Conservation (phyloP, 2,888 invertebrate species). For the Vesta saturnalis region DNA sequence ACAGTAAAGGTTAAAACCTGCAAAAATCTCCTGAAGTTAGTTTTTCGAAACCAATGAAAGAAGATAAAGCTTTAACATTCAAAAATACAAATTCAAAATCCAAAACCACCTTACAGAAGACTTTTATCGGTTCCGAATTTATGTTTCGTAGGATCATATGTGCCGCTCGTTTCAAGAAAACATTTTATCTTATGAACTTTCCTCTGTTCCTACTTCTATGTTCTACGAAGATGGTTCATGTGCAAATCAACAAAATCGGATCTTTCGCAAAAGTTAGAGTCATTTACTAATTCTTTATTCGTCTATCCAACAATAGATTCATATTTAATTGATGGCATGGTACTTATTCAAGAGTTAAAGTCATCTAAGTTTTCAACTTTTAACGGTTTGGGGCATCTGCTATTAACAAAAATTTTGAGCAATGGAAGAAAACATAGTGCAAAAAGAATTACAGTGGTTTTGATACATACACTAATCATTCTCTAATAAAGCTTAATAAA, state of each 20-base stretch:
- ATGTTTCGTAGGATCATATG: slow-evolving; percentile 35
- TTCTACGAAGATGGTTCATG: slow-evolving; percentile 39
- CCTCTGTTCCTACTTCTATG: slow-evolving; percentile 21
- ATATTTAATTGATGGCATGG: too few species aligned
- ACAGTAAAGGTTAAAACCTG: not conserved
- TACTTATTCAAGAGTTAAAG: slow-evolving; percentile 3
- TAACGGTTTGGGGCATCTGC: not conserved
- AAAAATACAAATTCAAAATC: slow-evolving; percentile 14
- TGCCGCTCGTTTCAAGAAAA: slow-evolving; percentile 14
- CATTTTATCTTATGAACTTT: slow-evolving; percentile 33
- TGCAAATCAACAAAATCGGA: slow-evolving; percentile 36
- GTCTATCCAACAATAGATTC: not conserved
- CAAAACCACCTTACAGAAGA: not conserved
- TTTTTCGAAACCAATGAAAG: slow-evolving; percentile 22
- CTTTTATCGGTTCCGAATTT: slow-evolving; percentile 22
- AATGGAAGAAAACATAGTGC: not conserved
- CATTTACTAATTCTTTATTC: not conserved
- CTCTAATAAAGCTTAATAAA: too few species aligned
- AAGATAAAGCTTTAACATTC: slow-evolving; percentile 17
- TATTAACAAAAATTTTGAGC: not conserved
- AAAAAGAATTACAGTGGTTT: not conserved
- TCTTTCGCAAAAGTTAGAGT: slow-evolving; percentile 33
- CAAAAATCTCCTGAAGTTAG: not conserved
- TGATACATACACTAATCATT: not conserved
- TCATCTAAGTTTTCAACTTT: not conserved